phyloP scores from a whole-genome alignment of 1,140 invertebrate species.

The Philotrypesis tridentata region DNA sequence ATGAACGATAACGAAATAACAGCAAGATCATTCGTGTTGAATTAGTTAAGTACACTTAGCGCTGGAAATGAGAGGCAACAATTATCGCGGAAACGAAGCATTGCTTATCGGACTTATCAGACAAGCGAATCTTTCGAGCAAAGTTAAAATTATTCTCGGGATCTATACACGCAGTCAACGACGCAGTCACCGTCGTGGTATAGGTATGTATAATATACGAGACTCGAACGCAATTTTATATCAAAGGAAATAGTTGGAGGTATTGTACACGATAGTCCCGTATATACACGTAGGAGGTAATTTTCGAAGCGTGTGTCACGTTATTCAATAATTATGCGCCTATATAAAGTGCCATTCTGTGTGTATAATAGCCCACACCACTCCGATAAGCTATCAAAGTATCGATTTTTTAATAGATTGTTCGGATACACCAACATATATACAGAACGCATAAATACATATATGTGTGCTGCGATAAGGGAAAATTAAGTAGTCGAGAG shows the following conservation, averaged over 20 bases:
- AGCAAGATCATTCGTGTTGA: no score
- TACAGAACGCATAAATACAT: no score
- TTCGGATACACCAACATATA: no score
- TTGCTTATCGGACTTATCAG: no score
- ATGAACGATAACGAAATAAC: no score
- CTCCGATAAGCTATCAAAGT: not conserved
- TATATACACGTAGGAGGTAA: not conserved
- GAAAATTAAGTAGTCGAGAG: not conserved
- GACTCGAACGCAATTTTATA: not conserved
- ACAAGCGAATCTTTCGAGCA: no score
- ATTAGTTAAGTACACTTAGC: no score
- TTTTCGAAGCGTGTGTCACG: not conserved
- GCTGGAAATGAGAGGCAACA: no score
- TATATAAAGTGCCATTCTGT: constrained; percentile 11
- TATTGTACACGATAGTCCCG: not conserved
- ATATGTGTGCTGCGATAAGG: not conserved
- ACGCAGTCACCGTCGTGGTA: no score
- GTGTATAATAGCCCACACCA: not conserved
- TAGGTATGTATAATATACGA: not conserved
- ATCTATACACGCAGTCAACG: no score
- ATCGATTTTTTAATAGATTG: constrained; percentile 5
- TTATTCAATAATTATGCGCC: constrained; percentile 26
- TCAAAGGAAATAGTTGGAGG: not conserved
- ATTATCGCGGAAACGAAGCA: no score
- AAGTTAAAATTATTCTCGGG: not conserved